Evolutionary conservation across 2,888 invertebrate species (phyloP).

Genomic region (Thumatha senex): DNA sequence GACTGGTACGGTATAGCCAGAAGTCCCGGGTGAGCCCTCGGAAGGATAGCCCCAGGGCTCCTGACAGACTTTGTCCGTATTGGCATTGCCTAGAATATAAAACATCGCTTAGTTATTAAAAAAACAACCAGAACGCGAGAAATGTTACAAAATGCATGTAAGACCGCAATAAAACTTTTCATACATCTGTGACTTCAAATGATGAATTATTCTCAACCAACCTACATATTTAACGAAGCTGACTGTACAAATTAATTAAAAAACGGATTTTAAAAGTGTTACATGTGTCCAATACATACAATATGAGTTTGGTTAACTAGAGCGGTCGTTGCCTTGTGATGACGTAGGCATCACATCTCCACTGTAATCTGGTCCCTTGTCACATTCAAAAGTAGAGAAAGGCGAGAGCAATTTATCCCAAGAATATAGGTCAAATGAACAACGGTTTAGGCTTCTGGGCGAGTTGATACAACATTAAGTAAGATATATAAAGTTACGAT

Average conservation of each 20-base stretch:
- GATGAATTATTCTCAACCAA: conserved; percentile 46
- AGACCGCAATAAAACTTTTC: conserved; percentile 21
- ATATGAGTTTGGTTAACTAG: conserved; percentile 43
- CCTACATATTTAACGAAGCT: conserved; percentile 54
- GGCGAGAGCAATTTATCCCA: conserved; percentile 25
- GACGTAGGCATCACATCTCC: conserved; percentile 22
- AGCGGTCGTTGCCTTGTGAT: conserved; percentile 53
- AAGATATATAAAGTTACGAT: conserved; percentile 32
- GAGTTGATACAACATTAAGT: conserved; percentile 26
- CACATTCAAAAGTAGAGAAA: conserved; percentile 28
- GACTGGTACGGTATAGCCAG: no score
- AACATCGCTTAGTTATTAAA: no score
- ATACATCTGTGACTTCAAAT: conserved; percentile 25
- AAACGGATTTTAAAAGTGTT: conserved; percentile 51
- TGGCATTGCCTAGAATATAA: no score
- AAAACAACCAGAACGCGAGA: no score
- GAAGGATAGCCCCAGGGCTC: no score
- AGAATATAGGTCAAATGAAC: conserved; percentile 30
- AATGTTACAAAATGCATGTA: conserved; percentile 5
- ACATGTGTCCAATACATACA: conserved; percentile 43
- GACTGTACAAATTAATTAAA: conserved; percentile 46
- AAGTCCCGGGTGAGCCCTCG: no score
- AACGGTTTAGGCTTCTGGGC: conserved; percentile 29
- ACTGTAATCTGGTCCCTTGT: conserved; percentile 24
- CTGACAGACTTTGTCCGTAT: no score